Evolutionary conservation across 2,888 invertebrate species (phyloP), one percentile per base, ranked within the genome.

Genomic region (Byasa hedistus): DNA sequence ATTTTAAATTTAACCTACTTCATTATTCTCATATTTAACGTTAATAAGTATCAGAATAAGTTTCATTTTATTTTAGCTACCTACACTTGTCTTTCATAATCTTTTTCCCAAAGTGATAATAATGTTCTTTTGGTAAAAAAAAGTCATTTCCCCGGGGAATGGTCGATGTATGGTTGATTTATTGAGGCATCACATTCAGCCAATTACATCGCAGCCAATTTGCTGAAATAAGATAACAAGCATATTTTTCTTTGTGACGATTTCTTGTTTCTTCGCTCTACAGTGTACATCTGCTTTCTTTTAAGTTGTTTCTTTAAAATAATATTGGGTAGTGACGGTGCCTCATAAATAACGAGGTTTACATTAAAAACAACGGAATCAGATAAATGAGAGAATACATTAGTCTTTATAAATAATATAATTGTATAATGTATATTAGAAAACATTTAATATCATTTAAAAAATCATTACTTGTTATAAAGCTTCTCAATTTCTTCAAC

Each of bases 141-240:
- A 57, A 64, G 3, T 51, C 23, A 19, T 58, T 51, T 39, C 54
- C 52, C 52, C 27, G 4, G 22, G 55, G 24, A 62, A 62, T 32
- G 24, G 21, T 2, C 32, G 54, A 64, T 57, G 64, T 27, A 63
- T 57, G 24, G 51, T 36, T 48, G 57, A 64, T 64, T 64, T 64
- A 64, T 57, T 32, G 36, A 23, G 51, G 51, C 57, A 22, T 57
- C 64, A 57, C 15, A 19, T 52, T 51, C 52, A 55, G 57, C 57
- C 57, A 57, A 64, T 64, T 52, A 44, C 17, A 19, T 36, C 27
- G 51, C 36, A 55, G 57, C 52, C 57, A 57, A 64, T 64, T 52
- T 57, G 32, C 24, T 36, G 51, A 23, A 54, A 52, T 48, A 36
- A 61, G 36, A 61, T 61, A 54, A 61, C 54, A 54, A 52, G 54